phyloP scores from a whole-genome alignment of 1,140 invertebrate species.

The Pseudomyrmex cubaensis region DNA sequence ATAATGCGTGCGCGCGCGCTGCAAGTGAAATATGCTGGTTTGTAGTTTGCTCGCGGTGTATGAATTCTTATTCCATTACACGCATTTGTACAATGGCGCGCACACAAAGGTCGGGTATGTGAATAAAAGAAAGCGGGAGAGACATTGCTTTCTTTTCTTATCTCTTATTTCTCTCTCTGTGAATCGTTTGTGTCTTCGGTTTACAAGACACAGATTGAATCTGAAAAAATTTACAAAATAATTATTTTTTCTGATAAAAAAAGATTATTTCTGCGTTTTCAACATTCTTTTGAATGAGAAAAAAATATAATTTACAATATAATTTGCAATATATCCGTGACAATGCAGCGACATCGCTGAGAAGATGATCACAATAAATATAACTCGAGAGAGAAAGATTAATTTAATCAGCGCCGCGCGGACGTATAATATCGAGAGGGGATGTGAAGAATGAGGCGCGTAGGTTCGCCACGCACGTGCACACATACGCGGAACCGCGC shows the following conservation, averaged over 20 bases:
- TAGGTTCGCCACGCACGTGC: constrained; percentile 1
- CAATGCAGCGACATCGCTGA: background rate
- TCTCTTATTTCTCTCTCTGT: background rate
- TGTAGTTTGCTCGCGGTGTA: background rate
- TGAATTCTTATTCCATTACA: constrained; percentile 1
- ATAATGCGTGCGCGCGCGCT: constrained; percentile 14
- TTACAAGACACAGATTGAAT: too few species aligned
- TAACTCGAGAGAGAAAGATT: background rate
- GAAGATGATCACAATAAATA: too few species aligned
- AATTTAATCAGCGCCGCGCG: constrained; percentile 34
- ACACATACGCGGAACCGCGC: constrained; percentile 8
- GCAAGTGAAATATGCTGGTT: constrained; percentile 33
- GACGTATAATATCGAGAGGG: background rate
- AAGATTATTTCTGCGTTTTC: background rate
- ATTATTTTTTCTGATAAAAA: background rate
- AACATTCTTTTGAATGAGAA: background rate
- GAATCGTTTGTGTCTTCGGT: too few species aligned
- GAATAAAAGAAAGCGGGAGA: background rate
- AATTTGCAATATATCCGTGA: background rate
- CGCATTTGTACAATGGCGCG: background rate
- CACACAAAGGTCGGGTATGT: background rate
- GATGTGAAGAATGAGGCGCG: constrained; percentile 9
- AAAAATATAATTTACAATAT: background rate
- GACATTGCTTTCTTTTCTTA: background rate
- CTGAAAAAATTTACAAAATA: background rate